phyloP scores from a whole-genome alignment of 2,888 invertebrate species.

The Choristoneura rosaceana region DNA sequence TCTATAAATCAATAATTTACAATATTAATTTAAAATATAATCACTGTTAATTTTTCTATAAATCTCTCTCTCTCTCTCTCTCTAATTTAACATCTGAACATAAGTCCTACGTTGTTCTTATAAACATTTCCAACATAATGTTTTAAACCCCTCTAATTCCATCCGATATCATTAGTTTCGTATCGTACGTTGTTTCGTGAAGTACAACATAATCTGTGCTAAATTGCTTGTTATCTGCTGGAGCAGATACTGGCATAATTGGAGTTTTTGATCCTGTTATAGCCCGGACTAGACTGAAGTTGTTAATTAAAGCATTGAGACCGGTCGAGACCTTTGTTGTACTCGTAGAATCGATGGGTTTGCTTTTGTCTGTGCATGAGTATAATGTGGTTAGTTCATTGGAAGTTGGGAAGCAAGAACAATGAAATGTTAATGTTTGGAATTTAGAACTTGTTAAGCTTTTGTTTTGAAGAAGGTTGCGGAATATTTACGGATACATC shows the following conservation, averaged over 20 bases:
- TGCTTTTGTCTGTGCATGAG: slow-evolving; percentile 10
- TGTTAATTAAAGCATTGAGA: slow-evolving; percentile 56
- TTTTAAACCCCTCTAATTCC: slow-evolving; percentile 34
- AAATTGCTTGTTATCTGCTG: slow-evolving; percentile 58
- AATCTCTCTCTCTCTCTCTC: too few species aligned
- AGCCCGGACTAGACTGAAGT: slow-evolving; percentile 50
- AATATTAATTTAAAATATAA: too few species aligned
- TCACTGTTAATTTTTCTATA: too few species aligned
- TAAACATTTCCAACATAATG: slow-evolving; percentile 17
- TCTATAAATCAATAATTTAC: too few species aligned
- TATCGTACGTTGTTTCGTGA: slow-evolving; percentile 44
- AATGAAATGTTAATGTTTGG: slow-evolving; percentile 11
- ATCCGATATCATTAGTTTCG: slow-evolving; percentile 33
- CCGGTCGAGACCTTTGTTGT: slow-evolving; percentile 33
- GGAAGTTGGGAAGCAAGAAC: slow-evolving; percentile 16
- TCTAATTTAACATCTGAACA: too few species aligned
- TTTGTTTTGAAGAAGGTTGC: background rate
- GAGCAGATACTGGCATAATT: slow-evolving; percentile 56
- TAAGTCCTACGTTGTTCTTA: too few species aligned
- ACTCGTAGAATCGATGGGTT: slow-evolving; percentile 15
- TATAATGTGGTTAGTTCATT: slow-evolving; percentile 26
- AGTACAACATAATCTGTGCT: slow-evolving; percentile 56
- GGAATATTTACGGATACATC: background rate
- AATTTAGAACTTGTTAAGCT: slow-evolving; percentile 7
- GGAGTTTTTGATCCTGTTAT: slow-evolving; percentile 64